Conservation (phyloP, 2,113 vertebrate genomes). For the Myrmophylax atrothorax region DNA sequence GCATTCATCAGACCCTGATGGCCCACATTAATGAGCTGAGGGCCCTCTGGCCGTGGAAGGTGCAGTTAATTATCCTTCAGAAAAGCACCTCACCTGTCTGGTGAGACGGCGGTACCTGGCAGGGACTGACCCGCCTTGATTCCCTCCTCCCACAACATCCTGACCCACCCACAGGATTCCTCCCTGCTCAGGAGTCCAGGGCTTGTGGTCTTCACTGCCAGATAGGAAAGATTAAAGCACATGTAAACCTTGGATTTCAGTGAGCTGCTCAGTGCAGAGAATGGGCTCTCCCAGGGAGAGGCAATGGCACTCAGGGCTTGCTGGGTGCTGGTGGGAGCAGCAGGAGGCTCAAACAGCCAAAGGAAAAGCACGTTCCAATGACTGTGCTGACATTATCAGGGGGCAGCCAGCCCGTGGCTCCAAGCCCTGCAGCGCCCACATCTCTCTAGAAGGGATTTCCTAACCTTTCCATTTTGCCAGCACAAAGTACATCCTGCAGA, state of each 20-base stretch:
- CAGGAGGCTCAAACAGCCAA: background rate
- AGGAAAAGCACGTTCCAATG: background rate
- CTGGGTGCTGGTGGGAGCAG: fast-evolving
- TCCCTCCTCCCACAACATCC: background rate
- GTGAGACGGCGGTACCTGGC: background rate
- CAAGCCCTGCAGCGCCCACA: fast-evolving
- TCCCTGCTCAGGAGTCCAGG: background rate
- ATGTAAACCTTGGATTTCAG: background rate
- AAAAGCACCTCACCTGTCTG: fast-evolving
- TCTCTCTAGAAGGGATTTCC: background rate
- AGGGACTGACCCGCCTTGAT: background rate
- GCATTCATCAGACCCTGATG: constrained; percentile 8
- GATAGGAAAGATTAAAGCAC: background rate
- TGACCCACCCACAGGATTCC: fast-evolving
- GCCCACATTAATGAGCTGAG: background rate
- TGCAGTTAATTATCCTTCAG: background rate
- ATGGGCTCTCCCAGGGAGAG: background rate
- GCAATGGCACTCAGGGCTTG: fast-evolving
- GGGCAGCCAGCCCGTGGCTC: background rate
- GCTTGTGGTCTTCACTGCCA: background rate
- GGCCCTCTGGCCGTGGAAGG: background rate
- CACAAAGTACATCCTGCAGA: fast-evolving
- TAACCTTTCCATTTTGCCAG: fast-evolving
- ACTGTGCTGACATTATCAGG: background rate
- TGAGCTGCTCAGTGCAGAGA: background rate